Evolutionary conservation across 2,113 vertebrate species (phyloP), one percentile per base, ranked within the genome.

Genomic region (Sylvilagus bachmani): DNA sequence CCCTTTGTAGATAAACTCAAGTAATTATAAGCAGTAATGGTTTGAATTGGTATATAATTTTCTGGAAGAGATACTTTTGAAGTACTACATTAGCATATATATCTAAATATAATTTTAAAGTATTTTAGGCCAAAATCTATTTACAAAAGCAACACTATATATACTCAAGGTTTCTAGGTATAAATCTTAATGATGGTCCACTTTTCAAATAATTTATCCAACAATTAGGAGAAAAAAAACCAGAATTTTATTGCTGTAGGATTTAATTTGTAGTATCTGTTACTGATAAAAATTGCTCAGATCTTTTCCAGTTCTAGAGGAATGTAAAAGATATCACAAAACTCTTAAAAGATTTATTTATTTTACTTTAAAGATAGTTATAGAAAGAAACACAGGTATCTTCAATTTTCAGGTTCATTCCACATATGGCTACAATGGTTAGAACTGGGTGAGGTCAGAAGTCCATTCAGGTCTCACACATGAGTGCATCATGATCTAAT

Each of bases 61-160:
- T 95, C 81, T 87, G 87, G 53, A 92, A 95, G 73, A 8, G 14
- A 33, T n/a, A 10, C 49, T 91, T 96, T 95, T 95, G 81, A 95
- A 93, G 81, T 87, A 27, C n/a, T 71, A 51, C 69, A 95, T 89
- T 91, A 93, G n/a, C 36, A 93, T 36, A 29, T 77, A 91, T 97
- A 93, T 88, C 44, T 80, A 90, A 90, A 91, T 7, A 95, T 66
- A 27, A 89, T 90, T 94, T 94, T 91, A 22, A 96, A 87, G 31
- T 93, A 89, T 75, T 83, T 86, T 81, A 95, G 53, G 21, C 84
- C 62, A 95, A 95, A 96, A 77, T 83, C 24, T 84, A 64, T 70
- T 93, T 84, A 27, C 66, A 80, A 97, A 90, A 62, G 29, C 90
- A 95, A 87, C 29, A 89, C 13, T 92, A n/a, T 74, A 95, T 44